These are phyloP conservation scores for Syrmaticus mikado DNA, from an alignment of 2,113 vertebrate species.

Conservation along the genomic window DNA sequence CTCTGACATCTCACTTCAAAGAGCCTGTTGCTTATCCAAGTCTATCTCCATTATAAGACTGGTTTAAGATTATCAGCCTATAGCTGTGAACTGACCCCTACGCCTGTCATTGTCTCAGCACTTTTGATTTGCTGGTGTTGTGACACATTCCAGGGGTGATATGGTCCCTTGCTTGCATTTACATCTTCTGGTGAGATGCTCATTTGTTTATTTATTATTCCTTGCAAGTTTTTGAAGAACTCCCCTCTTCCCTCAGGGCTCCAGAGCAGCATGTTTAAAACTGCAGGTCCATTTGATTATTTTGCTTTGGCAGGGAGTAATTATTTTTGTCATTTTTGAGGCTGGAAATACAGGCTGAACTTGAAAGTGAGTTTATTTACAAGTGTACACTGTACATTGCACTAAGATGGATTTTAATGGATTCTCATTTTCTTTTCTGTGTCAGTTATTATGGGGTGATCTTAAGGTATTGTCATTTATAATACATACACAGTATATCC, in stretches of 20 bases:
- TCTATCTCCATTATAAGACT: background rate
- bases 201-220: background rate
- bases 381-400: background rate
- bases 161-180: background rate
- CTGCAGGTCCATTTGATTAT: background rate
- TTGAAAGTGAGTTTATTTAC: constrained; percentile 4
- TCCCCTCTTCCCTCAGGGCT: background rate
- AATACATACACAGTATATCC: background rate
- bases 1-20: background rate
- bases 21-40: background rate
- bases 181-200: background rate
- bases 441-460: background rate
- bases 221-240: background rate
- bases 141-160: background rate
- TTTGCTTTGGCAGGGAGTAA: constrained; percentile 3
- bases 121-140: background rate
- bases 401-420: background rate
- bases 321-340: constrained; percentile 24
- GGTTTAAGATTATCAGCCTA: background rate
- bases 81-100: background rate
- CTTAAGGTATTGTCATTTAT: background rate
- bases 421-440: background rate
- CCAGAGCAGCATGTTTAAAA: background rate
- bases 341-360: background rate
- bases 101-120: background rate